Evolutionary conservation across 1,140 invertebrate genomes (phyloP), one percentile per base, ranked within the genome.

Genomic region (Brachystomella parvula): DNA sequence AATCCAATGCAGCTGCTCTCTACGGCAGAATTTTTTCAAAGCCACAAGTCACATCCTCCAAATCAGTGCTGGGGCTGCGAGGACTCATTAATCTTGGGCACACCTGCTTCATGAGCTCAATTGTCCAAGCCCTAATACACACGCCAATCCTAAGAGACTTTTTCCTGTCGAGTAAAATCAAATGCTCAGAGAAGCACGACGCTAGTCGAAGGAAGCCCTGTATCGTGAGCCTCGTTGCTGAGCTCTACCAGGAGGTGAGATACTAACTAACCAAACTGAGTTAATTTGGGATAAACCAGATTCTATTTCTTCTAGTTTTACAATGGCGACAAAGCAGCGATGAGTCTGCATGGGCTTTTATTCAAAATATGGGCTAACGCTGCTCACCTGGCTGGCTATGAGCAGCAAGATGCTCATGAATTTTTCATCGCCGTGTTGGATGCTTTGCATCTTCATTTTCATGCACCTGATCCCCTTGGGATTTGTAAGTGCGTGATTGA

Each of bases 61-160:
- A 57, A 1, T 64, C 67, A 12, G 53, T 72, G 75, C 66, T 66
- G 33, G 86, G 93, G 35, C 78, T 96, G 31, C 81, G 95, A 68
- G 96, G 96, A 1, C 81, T 98, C 28, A 87, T 97, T 70, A 99
- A 99, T 81, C 81, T 98, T 71, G 95, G 96, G n/a, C 93, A 94
- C 70, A 98, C 96, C 0, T 99, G 96, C 79, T 98, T 98, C 77
- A 96, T 98, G 92, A 98, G 96, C 78, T 95, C 92, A 76, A 96
- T 98, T 75, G 87, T 98, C 9, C 96, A 98, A 81, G 89, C 92
- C 1, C 77, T 99, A 65, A 93, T 93, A 56, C 95, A 98, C 76
- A 98, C 94, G 3, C 94, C 95, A 1, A 78, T 97, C 24, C 79
- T 99, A 62, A 80, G 95, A 70, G 94, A 98, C 77, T 98, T 95